Evolutionary conservation across 2,113 vertebrate species (phyloP).

Genomic region (Channa argus): DNA sequence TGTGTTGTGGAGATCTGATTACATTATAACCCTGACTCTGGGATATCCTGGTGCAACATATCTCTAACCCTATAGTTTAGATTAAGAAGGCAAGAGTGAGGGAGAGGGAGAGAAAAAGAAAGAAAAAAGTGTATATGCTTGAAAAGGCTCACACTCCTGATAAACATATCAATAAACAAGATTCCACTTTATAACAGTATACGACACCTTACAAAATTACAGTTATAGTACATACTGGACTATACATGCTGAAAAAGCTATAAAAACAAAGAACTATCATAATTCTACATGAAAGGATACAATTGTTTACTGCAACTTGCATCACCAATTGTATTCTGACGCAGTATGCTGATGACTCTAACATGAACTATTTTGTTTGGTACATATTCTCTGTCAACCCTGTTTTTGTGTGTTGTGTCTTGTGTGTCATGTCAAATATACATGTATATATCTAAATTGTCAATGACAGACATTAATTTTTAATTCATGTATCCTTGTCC

Average conservation of each 20-base stretch:
- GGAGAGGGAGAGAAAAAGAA: background rate
- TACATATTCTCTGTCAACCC: constrained; percentile 9
- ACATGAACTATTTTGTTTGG: constrained; percentile 30
- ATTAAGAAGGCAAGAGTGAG: constrained; percentile 9
- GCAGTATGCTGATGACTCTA: constrained; percentile 6
- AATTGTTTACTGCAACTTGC: too few species aligned
- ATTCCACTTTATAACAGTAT: constrained; percentile 8
- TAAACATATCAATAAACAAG: constrained; percentile 45
- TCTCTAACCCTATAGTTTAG: constrained; percentile 1
- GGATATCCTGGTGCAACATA: constrained; percentile 22
- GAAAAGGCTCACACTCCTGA: constrained; percentile 10
- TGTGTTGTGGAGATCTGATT: background rate
- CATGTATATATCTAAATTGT: background rate
- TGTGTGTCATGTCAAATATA: too few species aligned
- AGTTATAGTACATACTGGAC: background rate
- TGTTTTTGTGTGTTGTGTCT: constrained; percentile 32
- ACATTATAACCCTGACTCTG: constrained; percentile 15
- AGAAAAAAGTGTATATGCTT: constrained; percentile 13
- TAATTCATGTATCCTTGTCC: background rate
- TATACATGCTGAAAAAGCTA: background rate
- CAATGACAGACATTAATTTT: background rate
- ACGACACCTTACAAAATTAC: background rate
- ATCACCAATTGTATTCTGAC: constrained; percentile 8
- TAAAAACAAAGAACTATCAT: background rate
- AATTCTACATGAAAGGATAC: background rate